Conservation (phyloP, 1,140 invertebrate species). For the Drosophila busckii region DNA sequence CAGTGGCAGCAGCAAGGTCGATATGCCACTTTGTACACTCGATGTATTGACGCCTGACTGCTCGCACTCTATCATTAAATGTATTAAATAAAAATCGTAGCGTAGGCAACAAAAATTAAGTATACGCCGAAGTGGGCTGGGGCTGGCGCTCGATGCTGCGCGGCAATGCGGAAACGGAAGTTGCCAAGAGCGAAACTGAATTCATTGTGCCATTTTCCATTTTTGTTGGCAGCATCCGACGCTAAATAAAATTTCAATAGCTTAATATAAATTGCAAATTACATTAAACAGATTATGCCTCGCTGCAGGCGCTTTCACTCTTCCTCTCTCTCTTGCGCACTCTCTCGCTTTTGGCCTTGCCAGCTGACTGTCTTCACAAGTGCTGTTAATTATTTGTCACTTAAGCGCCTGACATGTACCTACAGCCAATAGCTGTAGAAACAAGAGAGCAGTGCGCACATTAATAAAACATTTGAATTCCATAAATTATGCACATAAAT, state of each 20-base stretch:
- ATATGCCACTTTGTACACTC: too few relatives aligned
- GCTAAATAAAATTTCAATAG: constrained; percentile 65
- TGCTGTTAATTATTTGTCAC: constrained; percentile 75
- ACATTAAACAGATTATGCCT: constrained; percentile 70
- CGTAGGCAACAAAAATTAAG: too few relatives aligned
- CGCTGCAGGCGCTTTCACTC: constrained; percentile 3
- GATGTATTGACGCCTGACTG: constrained; percentile 6
- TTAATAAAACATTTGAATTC: constrained; percentile 72
- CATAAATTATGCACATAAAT: constrained; percentile 74
- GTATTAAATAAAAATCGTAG: constrained; percentile 41
- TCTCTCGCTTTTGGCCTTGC: neutral
- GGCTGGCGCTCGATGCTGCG: constrained; percentile 54
- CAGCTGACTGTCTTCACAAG: constrained; percentile 47
- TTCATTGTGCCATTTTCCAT: neutral
- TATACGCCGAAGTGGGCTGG: constrained; percentile 6
- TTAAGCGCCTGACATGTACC: constrained; percentile 61
- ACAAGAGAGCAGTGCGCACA: constrained; percentile 41
- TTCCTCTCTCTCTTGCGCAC: constrained; percentile 1
- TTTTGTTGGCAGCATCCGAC: neutral
- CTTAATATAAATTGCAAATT: constrained; percentile 76
- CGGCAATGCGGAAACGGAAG: constrained; percentile 37
- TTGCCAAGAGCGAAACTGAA: constrained; percentile 1
- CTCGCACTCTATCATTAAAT: constrained; percentile 43
- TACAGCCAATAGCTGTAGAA: constrained; percentile 9
- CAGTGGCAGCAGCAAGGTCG: too few relatives aligned